These are phyloP conservation scores for Zaprionus ornatus DNA, from an alignment of 1,140 invertebrate genomes.

Conservation along the genomic window DNA sequence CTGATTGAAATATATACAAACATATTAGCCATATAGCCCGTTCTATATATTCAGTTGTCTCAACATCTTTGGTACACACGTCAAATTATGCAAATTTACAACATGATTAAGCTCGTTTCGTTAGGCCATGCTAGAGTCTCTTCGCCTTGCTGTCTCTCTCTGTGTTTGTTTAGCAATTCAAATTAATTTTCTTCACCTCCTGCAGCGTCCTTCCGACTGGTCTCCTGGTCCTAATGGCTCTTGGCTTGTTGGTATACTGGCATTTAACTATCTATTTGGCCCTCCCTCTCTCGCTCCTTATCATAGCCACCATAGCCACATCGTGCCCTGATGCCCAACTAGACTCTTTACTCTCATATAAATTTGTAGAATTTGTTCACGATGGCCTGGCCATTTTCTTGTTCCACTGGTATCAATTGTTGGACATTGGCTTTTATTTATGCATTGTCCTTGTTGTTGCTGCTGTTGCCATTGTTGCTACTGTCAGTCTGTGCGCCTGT, in stretches of 20 bases:
- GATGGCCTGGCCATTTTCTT: conserved; percentile 44
- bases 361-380: conserved; percentile 69
- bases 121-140: conserved; percentile 22
- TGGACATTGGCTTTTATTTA: conserved; percentile 75
- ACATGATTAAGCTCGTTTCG: conserved; percentile 77
- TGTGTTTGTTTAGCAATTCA: conserved; percentile 79
- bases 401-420: conserved; percentile 70
- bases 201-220: conserved; percentile 2
- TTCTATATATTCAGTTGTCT: conserved; percentile 27
- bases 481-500: neutral
- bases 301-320: neutral
- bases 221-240: conserved; percentile 27
- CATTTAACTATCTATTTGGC: conserved; percentile 64
- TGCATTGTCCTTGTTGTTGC: conserved; percentile 54
- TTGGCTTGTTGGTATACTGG: conserved; percentile 19
- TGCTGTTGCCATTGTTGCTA: conserved; percentile 36
- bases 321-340: neutral
- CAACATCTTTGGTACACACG: conserved; percentile 37
- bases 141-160: conserved; percentile 13
- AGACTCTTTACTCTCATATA: conserved; percentile 36
- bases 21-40: conserved; percentile 35
- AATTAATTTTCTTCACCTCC: conserved; percentile 61
- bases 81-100: conserved; percentile 82
- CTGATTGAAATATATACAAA: conserved; percentile 52
- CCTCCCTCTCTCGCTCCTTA: conserved; percentile 10